A percentile compares a stretch with the other conserved stretches of the same genome.
phyloP scores from a whole-genome alignment of 2,113 vertebrate genomes.

The Eira barbara region DNA sequence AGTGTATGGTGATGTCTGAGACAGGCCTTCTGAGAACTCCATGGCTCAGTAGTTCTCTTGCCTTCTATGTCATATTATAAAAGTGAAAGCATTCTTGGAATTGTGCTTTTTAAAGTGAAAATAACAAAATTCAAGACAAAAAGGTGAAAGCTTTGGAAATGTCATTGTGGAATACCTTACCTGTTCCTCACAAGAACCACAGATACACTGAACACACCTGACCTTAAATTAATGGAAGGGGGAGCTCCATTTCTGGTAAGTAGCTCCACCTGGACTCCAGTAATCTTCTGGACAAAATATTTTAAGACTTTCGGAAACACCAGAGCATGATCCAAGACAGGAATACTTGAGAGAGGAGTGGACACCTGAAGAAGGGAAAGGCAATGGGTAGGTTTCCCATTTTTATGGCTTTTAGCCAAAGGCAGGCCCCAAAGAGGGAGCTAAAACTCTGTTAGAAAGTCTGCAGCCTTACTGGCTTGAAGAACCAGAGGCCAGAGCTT shows the following conservation, averaged over 20 bases:
- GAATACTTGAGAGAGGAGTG: not conserved
- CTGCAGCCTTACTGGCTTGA: not conserved
- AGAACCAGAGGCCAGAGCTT: not conserved
- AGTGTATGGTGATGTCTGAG: not conserved
- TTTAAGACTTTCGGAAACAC: not conserved
- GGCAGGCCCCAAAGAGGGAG: not conserved
- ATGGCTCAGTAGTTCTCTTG: not conserved
- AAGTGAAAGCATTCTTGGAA: not conserved
- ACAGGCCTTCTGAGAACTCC: not conserved
- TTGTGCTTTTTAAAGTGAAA: not conserved
- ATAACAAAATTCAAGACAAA: not conserved
- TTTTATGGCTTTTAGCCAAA: not conserved
- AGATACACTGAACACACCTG: not conserved
- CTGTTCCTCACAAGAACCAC: not conserved
- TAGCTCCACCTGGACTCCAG: not conserved
- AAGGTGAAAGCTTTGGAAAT: not conserved
- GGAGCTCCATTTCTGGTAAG: not conserved
- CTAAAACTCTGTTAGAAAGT: not conserved
- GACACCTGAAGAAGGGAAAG: not conserved
- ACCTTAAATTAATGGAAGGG: not conserved
- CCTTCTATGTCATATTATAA: not conserved
- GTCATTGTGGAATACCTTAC: not conserved
- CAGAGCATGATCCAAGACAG: not conserved
- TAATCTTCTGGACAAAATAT: not conserved
- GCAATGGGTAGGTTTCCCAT: not conserved